phyloP scores from a whole-genome alignment of 37 sponge, comb jelly and placozoan genomes.

The Dysidea cf. avara region DNA sequence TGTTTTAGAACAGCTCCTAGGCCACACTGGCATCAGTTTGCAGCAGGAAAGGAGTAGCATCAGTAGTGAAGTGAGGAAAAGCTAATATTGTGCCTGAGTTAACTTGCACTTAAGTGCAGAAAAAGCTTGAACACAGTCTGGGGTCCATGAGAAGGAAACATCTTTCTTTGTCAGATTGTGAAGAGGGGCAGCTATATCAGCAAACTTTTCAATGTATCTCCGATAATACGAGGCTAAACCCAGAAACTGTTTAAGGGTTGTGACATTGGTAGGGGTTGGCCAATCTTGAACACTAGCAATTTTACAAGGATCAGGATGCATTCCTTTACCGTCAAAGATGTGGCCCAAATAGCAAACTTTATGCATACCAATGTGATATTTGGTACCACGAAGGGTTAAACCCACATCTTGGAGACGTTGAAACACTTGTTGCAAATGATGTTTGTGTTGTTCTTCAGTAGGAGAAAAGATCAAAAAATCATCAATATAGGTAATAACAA shows the following conservation, averaged over 20 bases:
- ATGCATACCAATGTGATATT: slow-evolving; percentile 10
- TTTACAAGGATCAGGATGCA: slow-evolving; percentile 6
- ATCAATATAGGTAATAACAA: slow-evolving; percentile 13
- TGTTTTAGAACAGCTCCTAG: not conserved
- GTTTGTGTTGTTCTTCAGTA: not conserved
- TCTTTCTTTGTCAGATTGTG: slow-evolving; percentile 13
- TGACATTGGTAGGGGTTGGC: not conserved
- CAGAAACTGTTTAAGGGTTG: not conserved
- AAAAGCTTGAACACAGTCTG: not conserved
- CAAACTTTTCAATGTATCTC: not conserved
- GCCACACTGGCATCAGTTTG: not conserved
- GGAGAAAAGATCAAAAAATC: slow-evolving; percentile 19
- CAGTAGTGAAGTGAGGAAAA: slow-evolving; percentile 1
- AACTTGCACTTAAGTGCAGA: slow-evolving; percentile 1
- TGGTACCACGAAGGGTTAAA: slow-evolving; percentile 11
- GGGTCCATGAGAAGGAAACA: slow-evolving; percentile 6
- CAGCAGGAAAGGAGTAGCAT: too few species aligned
- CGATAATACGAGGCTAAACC: slow-evolving; percentile 10
- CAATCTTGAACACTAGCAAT: not conserved
- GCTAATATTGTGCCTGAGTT: slow-evolving; percentile 1
- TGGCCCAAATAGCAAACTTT: slow-evolving; percentile 8
- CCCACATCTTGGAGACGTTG: not conserved
- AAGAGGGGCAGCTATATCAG: slow-evolving; percentile 27
- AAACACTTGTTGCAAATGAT: slow-evolving; percentile 19
- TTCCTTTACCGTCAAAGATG: not conserved